Evolutionary conservation across 1,140 invertebrate genomes (phyloP), one percentile per base, ranked within the genome.

Genomic region (Pollicipes pollicipes): DNA sequence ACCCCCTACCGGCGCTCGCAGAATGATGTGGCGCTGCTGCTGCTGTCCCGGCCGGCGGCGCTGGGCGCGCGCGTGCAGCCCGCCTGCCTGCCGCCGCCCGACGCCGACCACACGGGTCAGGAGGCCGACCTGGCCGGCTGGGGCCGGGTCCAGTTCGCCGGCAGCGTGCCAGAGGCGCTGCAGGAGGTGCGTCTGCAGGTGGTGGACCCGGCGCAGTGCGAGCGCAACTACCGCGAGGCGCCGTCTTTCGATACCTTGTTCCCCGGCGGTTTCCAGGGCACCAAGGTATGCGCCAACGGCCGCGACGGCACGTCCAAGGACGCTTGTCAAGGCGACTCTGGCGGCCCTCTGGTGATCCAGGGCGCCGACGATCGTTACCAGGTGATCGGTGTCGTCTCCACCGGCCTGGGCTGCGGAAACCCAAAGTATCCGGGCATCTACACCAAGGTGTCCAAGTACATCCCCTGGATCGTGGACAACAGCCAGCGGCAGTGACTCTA

Each of bases 1-100:
- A 97, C 82, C 90, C 90, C 0, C 29, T 96, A 93, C 78, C 88
- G 95, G 76, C 95, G 90, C 0, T 91, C 96, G 31, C 89, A 95
- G 76, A 94, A 93, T 78, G 94, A 97, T 78, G 87, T 97, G 30
- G 94, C 93, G 8, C 80, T 97, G 67, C 79, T 97, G n/a, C 81
- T 86, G 80, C 78, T 89, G 37, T 86, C 86, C 32, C 80, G 82
- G 69, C 77, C 84, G 0, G 82, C 89, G 0, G 17, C 6, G 45
- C 79, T 76, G n/a, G 79, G 73, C 32, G 69, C 71, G 17, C 74
- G 72, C n/a, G 76, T 76, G 26, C 77, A 73, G 73, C 83, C 73
- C 74, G 83, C 85, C 6, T 93, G 90, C 78, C 79, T 91, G 66
- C 90, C 90, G 75, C 79, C 72, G 77, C 81, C 64, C 79, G 80